Evolutionary conservation across 1,140 invertebrate genomes (phyloP).

Genomic region (Uloborus diversus): DNA sequence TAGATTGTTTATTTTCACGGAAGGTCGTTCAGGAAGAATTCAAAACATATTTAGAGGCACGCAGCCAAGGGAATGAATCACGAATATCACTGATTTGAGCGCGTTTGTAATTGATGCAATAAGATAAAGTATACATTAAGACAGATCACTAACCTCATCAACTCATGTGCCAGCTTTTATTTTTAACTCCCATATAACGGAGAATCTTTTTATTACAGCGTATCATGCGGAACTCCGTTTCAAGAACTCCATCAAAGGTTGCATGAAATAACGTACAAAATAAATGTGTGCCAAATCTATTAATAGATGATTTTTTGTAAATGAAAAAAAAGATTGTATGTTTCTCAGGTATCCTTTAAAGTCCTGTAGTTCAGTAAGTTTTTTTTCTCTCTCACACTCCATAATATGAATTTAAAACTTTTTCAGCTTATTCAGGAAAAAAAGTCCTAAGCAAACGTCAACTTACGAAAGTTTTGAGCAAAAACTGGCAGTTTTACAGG

Average conservation of each 20-base stretch:
- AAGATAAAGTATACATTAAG: conserved; percentile 15
- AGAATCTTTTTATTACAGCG: conserved; percentile 17
- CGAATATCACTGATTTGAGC: conserved; percentile 7
- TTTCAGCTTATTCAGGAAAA: no score
- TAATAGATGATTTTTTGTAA: neutral
- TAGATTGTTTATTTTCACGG: no score
- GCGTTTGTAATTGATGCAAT: conserved; percentile 8
- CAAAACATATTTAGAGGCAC: neutral
- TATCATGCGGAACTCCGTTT: neutral
- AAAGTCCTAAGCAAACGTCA: no score
- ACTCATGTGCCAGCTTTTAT: conserved; percentile 28
- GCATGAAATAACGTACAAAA: conserved; percentile 1
- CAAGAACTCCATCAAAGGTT: conserved; percentile 42
- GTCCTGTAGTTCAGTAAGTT: no score
- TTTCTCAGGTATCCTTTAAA: neutral
- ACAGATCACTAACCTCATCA: conserved; percentile 47
- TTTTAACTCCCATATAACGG: conserved; percentile 27
- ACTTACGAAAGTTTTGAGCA: no score
- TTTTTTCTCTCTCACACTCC: no score
- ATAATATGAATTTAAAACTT: no score
- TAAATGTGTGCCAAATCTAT: conserved; percentile 24
- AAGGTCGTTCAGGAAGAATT: no score
- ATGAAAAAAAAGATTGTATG: neutral
- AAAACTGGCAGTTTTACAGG: no score
- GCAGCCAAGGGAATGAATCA: conserved; percentile 11